phyloP scores from a whole-genome alignment of 2,113 vertebrate genomes.

The Dipodomys ordii region DNA sequence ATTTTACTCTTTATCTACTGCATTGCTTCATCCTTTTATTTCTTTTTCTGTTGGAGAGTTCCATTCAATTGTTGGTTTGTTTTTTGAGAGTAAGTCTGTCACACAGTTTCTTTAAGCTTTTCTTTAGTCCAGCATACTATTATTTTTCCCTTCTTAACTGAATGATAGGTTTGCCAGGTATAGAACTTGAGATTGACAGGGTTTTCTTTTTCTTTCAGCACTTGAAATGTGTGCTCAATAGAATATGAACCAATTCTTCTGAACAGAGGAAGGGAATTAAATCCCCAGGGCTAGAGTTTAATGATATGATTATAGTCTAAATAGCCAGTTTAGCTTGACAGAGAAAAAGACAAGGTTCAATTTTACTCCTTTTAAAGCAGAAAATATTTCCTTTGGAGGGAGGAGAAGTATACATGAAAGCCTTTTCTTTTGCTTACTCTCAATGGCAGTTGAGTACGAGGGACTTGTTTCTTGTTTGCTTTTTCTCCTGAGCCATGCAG shows the following conservation, averaged over 20 bases:
- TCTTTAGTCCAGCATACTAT: not conserved
- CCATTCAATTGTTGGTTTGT: not conserved
- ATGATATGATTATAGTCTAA: not conserved
- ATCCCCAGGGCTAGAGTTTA: not conserved
- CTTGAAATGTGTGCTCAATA: not conserved
- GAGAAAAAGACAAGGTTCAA: not conserved
- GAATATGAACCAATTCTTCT: not conserved
- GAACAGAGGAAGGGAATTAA: not conserved
- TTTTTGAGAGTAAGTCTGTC: not conserved
- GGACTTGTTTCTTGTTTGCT: not conserved
- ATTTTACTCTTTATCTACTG: not conserved
- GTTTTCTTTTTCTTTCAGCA: not conserved
- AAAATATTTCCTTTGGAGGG: constrained; percentile 24
- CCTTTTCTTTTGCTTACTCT: not conserved
- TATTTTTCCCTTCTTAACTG: not conserved
- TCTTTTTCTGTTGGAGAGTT: not conserved
- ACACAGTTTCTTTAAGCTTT: not conserved
- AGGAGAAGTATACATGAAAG: not conserved
- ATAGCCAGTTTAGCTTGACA: not conserved
- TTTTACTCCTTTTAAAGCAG: not conserved
- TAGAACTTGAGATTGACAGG: not conserved
- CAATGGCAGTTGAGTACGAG: not conserved
- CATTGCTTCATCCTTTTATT: not conserved
- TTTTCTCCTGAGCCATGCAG: not conserved
- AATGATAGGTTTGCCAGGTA: constrained; percentile 19